A percentile compares a stretch with the other conserved stretches of the same genome.
phyloP scores from a whole-genome alignment of 2,888 invertebrate genomes.

The Oxycera nigricornis region DNA sequence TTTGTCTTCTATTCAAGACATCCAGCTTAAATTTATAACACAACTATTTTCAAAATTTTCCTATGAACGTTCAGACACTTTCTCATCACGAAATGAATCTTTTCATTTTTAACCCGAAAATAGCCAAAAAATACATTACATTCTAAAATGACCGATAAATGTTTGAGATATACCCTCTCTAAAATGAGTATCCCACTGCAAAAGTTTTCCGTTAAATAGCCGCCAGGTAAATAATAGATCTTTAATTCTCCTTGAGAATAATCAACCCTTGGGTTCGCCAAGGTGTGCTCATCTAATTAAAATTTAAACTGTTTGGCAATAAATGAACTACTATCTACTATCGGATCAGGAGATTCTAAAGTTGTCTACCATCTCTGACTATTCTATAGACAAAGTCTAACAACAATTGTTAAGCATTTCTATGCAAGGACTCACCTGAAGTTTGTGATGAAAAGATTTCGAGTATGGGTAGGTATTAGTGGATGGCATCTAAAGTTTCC shows the following conservation, averaged over 20 bases:
- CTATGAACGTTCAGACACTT: too few relatives aligned
- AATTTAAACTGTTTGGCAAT: conserved; percentile 46
- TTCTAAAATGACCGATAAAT: too few relatives aligned
- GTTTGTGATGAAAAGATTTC: not conserved
- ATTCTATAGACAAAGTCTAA: not conserved
- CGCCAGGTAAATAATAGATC: conserved; percentile 39
- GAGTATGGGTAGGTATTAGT: not conserved
- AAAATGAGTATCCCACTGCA: too few relatives aligned
- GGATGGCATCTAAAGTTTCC: conserved; percentile 23
- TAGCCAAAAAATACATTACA: too few relatives aligned
- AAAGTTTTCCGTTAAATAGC: conserved; percentile 28
- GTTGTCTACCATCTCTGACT: not conserved
- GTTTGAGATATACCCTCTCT: too few relatives aligned
- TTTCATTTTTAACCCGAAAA: too few relatives aligned
- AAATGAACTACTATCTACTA: conserved; percentile 43
- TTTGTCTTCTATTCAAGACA: too few relatives aligned
- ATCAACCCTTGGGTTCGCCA: conserved; percentile 23
- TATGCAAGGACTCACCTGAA: conserved; percentile 18
- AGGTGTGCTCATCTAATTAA: conserved; percentile 43
- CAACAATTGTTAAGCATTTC: conserved; percentile 6
- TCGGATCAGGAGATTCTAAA: conserved; percentile 27
- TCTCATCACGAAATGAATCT: too few relatives aligned
- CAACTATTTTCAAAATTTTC: too few relatives aligned
- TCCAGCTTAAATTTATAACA: too few relatives aligned
- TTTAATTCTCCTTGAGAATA: conserved; percentile 29